Percentiles rank a stretch among this genome's conserved stretches.
Conservation (phyloP, 2,888 invertebrate genomes). For the Ornithoptera priamus region DNA sequence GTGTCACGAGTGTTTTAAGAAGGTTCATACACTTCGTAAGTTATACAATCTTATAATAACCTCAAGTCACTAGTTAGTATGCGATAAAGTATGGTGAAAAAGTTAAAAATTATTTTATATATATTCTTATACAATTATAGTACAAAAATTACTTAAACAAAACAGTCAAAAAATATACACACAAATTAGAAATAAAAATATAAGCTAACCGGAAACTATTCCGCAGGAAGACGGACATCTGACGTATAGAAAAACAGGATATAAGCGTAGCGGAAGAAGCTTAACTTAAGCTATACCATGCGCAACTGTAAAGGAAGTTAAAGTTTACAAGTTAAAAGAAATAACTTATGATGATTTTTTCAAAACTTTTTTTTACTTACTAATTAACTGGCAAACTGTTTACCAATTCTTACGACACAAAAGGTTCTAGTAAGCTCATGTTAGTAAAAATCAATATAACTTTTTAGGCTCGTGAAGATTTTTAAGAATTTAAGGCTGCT, state of each 20-base stretch:
- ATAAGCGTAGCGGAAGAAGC: conserved; percentile 12
- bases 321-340: conserved; percentile 14
- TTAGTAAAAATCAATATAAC: no score
- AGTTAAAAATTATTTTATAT: no score
- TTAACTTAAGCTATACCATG: conserved; percentile 8
- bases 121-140: no score
- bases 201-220: conserved; percentile 9
- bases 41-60: conserved; percentile 7
- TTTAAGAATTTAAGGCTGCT: no score
- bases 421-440: no score
- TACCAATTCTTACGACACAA: no score
- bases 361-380: no score
- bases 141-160: background rate
- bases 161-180: background rate
- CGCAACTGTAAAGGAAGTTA: conserved; percentile 12
- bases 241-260: conserved; percentile 15
- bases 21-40: conserved; percentile 8
- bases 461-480: no score
- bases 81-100: no score
- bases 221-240: conserved; percentile 9
- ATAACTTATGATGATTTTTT: no score
- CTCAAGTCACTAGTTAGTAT: background rate
- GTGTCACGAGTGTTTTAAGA: conserved; percentile 20
- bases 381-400: no score
- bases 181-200: background rate